Percentiles rank a stretch among this genome's conserved stretches.
Conservation (phyloP, 2,113 vertebrate genomes). For the Phodopus roborovskii region DNA sequence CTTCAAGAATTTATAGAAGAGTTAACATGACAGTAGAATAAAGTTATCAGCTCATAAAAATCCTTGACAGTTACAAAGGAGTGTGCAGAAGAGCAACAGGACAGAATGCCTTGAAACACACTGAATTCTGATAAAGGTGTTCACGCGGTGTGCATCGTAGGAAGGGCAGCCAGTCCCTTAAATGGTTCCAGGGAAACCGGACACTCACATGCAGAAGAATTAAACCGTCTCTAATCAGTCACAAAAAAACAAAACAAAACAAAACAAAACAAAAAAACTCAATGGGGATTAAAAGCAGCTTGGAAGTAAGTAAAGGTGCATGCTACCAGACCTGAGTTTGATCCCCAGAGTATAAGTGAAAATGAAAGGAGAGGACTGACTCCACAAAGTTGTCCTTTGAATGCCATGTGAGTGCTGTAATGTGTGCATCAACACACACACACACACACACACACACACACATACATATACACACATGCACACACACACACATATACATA, state of each 20-base stretch:
- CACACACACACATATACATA: background rate
- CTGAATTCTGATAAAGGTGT: background rate
- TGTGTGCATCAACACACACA: background rate
- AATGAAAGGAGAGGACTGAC: background rate
- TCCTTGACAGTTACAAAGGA: background rate
- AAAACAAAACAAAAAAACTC: no score
- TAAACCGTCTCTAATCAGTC: background rate
- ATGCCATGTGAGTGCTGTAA: background rate
- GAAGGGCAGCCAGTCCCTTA: background rate
- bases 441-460: background rate
- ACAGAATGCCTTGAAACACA: background rate
- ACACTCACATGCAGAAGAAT: background rate
- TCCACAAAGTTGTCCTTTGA: background rate
- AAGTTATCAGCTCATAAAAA: background rate
- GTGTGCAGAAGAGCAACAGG: background rate
- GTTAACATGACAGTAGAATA: background rate
- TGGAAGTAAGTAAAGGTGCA: background rate
- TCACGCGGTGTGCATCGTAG: background rate
- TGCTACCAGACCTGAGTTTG: background rate
- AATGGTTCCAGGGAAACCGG: background rate
- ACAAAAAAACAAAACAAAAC: no score
- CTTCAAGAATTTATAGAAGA: background rate
- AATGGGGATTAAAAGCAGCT: background rate
- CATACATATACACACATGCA: background rate
- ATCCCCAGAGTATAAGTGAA: no score